Evolutionary conservation across 2,797 vertebrate genomes (phyloP), one percentile per base, ranked within the genome.

Genomic region (Danio tinwini): DNA sequence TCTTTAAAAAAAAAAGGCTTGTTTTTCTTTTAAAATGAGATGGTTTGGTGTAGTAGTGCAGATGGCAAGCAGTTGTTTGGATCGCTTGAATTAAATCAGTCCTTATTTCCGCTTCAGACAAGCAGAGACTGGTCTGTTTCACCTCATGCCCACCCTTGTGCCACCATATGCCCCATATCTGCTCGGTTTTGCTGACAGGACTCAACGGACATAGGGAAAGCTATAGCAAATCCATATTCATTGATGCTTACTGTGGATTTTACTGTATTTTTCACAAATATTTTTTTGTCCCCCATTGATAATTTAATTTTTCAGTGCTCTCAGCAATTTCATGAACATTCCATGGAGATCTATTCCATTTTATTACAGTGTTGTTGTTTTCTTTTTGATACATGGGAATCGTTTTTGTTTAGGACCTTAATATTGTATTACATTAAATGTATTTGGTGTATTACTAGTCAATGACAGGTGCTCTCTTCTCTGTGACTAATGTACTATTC

Each of bases 121-220:
- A 61, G 65, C 65, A 78, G 44, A 12, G 65, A 39, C 17, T 44
- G 29, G 12, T 78, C 64, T 69, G 76, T 70, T 78, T 68, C 65
- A 50, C 76, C 76, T 78, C 55, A 50, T 61, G 44, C 8, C 65
- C 76, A 78, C 76, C 76, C 65, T 50, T 44, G 55, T 61, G 64
- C 29, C 65, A 78, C 76, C 76, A 78, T 78, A 78, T 78, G 76
- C 76, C 76, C n/a, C 37, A 12, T 77, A 67, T 78, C 12, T 39
- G 64, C 44, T 77, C 65, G 29, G n/a, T 21, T 61, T 70, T 69
- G 44, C 44, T 59, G 42, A 77, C 63, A 42, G 39, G 14, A n/a
- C 14, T 17, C 52, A 44, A 16, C 6, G 19, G 40, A 74, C 16
- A 39, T 13, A 6, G 50, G 59, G 37, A 45, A 65, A 65, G 14